A percentile compares a stretch with the other conserved stretches of the same genome.
phyloP scores from a whole-genome alignment of 2,797 vertebrate genomes.

The Oryzias dopingdopingensis region DNA sequence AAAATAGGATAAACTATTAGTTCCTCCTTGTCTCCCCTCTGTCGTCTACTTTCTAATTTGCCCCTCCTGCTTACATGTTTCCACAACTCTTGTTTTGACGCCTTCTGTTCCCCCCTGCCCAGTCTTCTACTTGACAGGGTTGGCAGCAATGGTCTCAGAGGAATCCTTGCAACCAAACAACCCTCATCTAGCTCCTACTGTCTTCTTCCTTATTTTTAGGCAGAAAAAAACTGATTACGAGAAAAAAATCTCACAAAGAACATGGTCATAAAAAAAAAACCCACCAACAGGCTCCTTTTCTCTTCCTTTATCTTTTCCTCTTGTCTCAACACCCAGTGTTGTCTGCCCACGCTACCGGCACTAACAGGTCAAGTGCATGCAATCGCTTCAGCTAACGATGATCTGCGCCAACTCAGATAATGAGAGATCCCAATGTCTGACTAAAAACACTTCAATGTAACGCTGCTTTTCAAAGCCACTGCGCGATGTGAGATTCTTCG shows the following conservation, averaged over 20 bases:
- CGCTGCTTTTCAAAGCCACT: conserved; percentile 53
- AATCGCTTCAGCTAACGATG: conserved; percentile 61
- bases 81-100: conserved; percentile 34
- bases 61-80: conserved; percentile 9
- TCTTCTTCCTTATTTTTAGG: conserved; percentile 10
- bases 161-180: conserved; percentile 43
- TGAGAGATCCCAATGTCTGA: conserved; percentile 49
- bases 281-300: not conserved
- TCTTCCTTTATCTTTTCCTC: conserved; percentile 20
- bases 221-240: not conserved
- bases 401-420: conserved; percentile 55
- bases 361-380: conserved; percentile 67
- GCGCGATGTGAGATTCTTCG: conserved; percentile 48
- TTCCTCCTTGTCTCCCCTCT: conserved; percentile 9
- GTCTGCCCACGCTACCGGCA: conserved; percentile 41
- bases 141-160: conserved; percentile 49
- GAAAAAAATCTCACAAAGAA: conserved; percentile 1
- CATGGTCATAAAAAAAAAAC: not conserved
- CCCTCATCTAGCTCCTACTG: conserved; percentile 31
- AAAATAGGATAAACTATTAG: conserved; percentile 1
- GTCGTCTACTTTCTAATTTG: conserved; percentile 15
- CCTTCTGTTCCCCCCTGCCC: conserved; percentile 27
- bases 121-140: conserved; percentile 48
- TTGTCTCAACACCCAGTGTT: conserved; percentile 27
- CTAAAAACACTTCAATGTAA: conserved; percentile 60